Base-by-base conservation (phyloP, 2,888 invertebrate genomes). In the Chymomyza amoena region DNA sequence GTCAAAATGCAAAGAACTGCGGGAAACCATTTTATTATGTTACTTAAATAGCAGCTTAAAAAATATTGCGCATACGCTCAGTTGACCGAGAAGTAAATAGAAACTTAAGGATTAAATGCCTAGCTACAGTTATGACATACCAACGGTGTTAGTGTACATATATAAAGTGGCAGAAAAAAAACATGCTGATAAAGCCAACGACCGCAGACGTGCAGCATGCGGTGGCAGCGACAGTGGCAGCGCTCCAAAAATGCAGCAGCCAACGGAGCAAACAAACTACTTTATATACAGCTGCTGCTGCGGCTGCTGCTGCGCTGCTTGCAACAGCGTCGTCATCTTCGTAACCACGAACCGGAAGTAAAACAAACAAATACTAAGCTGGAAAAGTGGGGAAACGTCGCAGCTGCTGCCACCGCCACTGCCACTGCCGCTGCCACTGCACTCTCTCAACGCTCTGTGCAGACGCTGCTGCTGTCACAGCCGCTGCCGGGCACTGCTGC, bases 61-160 rank as follows among this genome's bases (percentile, higher is more conserved):
- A 18, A 65, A 73, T 68, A 79, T 86, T 83, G 87, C 84, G 79
- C 87, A 83, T 83, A 88, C 83, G 84, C 79, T 84, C 51, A n/a
- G 52, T 52, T 39, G 50, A 4, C 52, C 28, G 10, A 51, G 0
- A 6, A 51, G 4, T 51, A n/a, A 36, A 52, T 6, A 16, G 18
- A 15, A 54, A 20, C 50, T 51, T 73, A 71, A 71, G 56, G 39
- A 45, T 45, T 45, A 45, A 45, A 15, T 13, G 13, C 39, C 13
- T 4, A 10, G 4, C 13, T 2, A 20, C 16, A 54, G 54, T 54
- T 54, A 54, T 54, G 54, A 54, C 18, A 54, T 54, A 18, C 54
- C 54, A 18, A 9, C 3, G 9, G 20, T 18, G 54, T n/a, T 13
- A 54, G 54, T 18, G 54, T 20, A n/a, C 1, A n/a, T 6, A 9